Evolutionary conservation across 2,888 invertebrate genomes (phyloP).

Genomic region (Drymonia ruficornis): DNA sequence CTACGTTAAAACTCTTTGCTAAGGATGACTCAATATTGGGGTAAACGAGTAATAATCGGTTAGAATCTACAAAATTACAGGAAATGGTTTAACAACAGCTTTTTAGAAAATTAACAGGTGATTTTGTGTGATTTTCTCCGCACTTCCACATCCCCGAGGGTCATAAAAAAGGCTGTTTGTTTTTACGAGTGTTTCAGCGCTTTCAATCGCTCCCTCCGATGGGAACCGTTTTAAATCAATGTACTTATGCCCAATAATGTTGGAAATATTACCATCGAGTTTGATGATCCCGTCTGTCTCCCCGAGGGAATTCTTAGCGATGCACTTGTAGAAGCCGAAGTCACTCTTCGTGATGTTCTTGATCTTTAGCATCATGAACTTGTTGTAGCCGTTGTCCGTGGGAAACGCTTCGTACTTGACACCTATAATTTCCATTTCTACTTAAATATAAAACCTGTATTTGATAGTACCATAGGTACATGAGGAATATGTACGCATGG

Average conservation of each 20-base stretch:
- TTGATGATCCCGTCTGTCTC: conserved; percentile 96
- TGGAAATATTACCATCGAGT: conserved; percentile 89
- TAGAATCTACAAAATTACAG: not conserved
- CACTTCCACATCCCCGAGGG: conserved; percentile 38
- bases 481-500: not conserved
- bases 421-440: conserved; percentile 90
- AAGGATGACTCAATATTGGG: not conserved
- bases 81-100: conserved; percentile 25
- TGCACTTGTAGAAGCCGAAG: conserved; percentile 95
- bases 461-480: conserved; percentile 16
- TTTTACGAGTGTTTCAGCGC: conserved; percentile 40
- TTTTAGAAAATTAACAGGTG: conserved; percentile 40
- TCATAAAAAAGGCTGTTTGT: conserved; percentile 38
- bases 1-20: too few species aligned
- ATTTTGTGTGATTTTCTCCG: conserved; percentile 39
- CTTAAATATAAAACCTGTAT: conserved; percentile 80
- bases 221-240: conserved; percentile 39
- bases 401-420: conserved; percentile 96
- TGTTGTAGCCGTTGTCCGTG: conserved; percentile 94
- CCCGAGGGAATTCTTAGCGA: conserved; percentile 95
- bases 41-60: not conserved
- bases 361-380: conserved; percentile 96
- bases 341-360: conserved; percentile 91
- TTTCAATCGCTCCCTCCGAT: conserved; percentile 28
- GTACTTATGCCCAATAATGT: conserved; percentile 18